phyloP scores from a whole-genome alignment of 2,797 vertebrate species.

The Phaenicophaeus curvirostris region DNA sequence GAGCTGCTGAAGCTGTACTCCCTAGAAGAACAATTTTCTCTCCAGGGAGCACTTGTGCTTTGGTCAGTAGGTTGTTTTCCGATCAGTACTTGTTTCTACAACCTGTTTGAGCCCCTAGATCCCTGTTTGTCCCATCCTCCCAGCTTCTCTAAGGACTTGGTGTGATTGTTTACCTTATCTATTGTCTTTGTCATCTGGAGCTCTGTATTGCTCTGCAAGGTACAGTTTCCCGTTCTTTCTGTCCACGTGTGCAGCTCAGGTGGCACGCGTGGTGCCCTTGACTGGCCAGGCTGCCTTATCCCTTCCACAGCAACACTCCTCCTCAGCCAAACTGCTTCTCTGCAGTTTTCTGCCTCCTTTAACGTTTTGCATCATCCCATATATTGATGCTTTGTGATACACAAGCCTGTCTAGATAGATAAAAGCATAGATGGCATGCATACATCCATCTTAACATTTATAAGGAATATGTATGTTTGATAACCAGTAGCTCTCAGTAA shows the following conservation, averaged over 20 bases:
- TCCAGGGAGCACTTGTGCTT: not conserved
- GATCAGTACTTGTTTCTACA: not conserved
- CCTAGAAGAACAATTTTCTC: not conserved
- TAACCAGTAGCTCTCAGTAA: not conserved
- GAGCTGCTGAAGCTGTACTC: not conserved
- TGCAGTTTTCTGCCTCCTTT: not conserved
- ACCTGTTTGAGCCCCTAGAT: not conserved
- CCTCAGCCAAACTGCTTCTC: not conserved
- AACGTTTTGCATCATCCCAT: not conserved
- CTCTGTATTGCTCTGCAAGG: not conserved
- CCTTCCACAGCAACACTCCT: not conserved
- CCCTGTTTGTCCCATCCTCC: not conserved
- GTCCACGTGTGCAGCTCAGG: rapidly evolving
- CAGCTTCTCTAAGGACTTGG: not conserved
- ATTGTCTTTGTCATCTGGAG: not conserved
- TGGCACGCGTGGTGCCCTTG: rapidly evolving
- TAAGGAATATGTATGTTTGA: not conserved
- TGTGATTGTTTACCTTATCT: not conserved
- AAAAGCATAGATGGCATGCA: not conserved
- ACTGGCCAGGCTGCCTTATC: not conserved
- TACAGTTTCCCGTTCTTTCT: not conserved
- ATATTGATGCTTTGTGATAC: not conserved
- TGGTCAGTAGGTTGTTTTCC: not conserved
- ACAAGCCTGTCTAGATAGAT: not conserved
- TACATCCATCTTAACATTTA: not conserved